Evolutionary conservation across 2,888 invertebrate genomes (phyloP).

Genomic region (Nomada flava): DNA sequence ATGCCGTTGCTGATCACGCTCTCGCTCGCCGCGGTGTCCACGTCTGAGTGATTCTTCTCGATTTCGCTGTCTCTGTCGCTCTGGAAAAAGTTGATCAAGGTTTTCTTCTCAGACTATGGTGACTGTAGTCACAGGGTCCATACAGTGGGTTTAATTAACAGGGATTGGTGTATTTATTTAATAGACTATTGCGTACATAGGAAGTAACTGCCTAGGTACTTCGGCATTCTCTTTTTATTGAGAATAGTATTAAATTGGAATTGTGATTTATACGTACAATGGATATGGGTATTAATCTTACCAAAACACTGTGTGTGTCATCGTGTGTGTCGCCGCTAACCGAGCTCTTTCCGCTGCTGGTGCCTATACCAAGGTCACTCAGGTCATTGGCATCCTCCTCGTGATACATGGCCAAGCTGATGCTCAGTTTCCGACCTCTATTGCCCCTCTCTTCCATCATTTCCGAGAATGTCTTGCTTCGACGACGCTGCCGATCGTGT

Average conservation of each 20-base stretch:
- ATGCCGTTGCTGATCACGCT: slow-evolving; percentile 45
- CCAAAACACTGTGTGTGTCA: slow-evolving; percentile 82
- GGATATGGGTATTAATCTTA: slow-evolving; percentile 62
- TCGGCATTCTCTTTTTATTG: no score
- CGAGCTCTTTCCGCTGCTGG: slow-evolving; percentile 83
- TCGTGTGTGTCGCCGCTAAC: slow-evolving; percentile 83
- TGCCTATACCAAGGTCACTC: slow-evolving; percentile 91
- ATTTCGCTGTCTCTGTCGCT: slow-evolving; percentile 83
- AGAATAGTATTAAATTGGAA: background rate
- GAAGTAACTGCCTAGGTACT: no score
- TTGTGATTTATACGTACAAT: background rate
- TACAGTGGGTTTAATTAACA: no score
- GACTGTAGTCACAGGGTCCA: no score
- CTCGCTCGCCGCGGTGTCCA: slow-evolving; percentile 79
- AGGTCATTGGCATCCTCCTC: slow-evolving; percentile 94
- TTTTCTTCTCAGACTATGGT: background rate
- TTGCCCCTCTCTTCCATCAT: slow-evolving; percentile 94
- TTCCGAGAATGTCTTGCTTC: slow-evolving; percentile 97
- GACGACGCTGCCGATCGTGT: slow-evolving; percentile 89
- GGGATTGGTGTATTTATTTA: no score
- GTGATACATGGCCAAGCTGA: slow-evolving; percentile 89
- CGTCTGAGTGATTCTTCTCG: slow-evolving; percentile 82
- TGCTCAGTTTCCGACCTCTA: slow-evolving; percentile 87
- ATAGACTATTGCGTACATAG: no score
- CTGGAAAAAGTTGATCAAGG: slow-evolving; percentile 68